phyloP scores from a whole-genome alignment of 2,888 invertebrate genomes.

The Choristoneura rosaceana region DNA sequence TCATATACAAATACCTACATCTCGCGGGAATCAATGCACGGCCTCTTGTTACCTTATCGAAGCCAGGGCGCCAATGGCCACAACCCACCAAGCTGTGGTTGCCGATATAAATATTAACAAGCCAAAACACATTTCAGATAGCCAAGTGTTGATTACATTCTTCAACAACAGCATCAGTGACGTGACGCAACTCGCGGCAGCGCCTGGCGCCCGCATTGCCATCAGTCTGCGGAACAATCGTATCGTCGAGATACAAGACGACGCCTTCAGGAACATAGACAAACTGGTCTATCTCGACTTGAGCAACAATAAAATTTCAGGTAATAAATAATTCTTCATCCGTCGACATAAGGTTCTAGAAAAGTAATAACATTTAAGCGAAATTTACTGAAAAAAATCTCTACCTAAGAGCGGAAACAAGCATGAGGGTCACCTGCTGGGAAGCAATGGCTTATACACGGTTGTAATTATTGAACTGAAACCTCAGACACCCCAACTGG shows the following conservation, averaged over 20 bases:
- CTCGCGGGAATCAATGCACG: neutral
- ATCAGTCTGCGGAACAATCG: conserved; percentile 82
- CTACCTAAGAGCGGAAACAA: no score
- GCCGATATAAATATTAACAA: neutral
- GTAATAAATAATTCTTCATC: conserved; percentile 57
- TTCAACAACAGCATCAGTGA: conserved; percentile 83
- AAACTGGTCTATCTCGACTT: conserved; percentile 84
- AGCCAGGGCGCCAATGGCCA: neutral
- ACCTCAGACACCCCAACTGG: no score
- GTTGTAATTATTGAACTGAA: no score
- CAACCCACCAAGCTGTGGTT: neutral
- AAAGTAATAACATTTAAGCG: no score
- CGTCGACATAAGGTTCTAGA: neutral
- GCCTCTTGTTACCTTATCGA: no score
- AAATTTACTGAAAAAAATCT: no score
- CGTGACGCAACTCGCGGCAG: conserved; percentile 73
- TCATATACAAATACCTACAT: no score
- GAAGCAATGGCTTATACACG: no score
- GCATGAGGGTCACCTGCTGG: no score
- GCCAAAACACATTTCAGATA: conserved; percentile 61
- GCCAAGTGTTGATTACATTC: conserved; percentile 82
- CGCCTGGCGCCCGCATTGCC: conserved; percentile 75
- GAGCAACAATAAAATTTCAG: conserved; percentile 84
- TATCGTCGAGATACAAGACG: conserved; percentile 79
- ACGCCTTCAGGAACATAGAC: conserved; percentile 80